A percentile compares a stretch with the other conserved stretches of the same genome.
Conservation (phyloP, 2,888 invertebrate genomes). For the Parnassius smintheus region DNA sequence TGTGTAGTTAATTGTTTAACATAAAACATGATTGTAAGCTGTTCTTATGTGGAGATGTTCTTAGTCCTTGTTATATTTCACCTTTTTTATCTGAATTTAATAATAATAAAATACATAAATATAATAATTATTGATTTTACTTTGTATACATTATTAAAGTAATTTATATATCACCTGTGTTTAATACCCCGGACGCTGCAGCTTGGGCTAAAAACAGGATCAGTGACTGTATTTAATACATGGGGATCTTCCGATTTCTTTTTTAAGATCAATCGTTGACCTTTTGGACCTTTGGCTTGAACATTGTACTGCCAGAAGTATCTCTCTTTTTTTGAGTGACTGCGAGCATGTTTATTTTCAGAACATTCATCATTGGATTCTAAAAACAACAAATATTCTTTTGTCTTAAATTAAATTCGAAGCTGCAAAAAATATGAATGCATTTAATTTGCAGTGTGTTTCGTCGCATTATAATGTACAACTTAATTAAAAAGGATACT, state of each 20-base stretch:
- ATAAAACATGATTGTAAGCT: too few relatives aligned
- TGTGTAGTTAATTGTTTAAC: too few relatives aligned
- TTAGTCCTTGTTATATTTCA: too few relatives aligned
- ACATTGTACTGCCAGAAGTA: conserved; percentile 99
- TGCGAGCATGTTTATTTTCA: conserved; percentile 68
- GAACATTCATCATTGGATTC: conserved; percentile 85
- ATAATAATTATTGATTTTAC: too few relatives aligned
- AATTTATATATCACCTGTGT: conserved; percentile 83
- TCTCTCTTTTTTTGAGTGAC: conserved; percentile 86
- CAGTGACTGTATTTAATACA: conserved; percentile 92
- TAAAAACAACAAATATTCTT: conserved; percentile 42
- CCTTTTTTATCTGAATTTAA: too few relatives aligned
- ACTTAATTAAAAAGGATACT: too few relatives aligned
- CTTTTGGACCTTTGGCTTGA: conserved; percentile 98
- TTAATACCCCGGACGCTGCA: conserved; percentile 95
- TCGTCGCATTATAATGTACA: too few relatives aligned
- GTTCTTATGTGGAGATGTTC: too few relatives aligned
- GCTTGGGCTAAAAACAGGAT: conserved; percentile 97
- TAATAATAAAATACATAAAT: too few relatives aligned
- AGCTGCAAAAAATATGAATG: conserved; percentile 6
- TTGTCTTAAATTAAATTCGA: conserved; percentile 16
- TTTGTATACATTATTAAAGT: too few relatives aligned
- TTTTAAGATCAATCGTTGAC: conserved; percentile 92
- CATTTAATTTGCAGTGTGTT: too few relatives aligned
- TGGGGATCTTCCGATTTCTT: conserved; percentile 95